Evolutionary conservation across 2,113 vertebrate species (phyloP), one percentile per base, ranked within the genome.

Genomic region (Heterotilapia buettikoferi): DNA sequence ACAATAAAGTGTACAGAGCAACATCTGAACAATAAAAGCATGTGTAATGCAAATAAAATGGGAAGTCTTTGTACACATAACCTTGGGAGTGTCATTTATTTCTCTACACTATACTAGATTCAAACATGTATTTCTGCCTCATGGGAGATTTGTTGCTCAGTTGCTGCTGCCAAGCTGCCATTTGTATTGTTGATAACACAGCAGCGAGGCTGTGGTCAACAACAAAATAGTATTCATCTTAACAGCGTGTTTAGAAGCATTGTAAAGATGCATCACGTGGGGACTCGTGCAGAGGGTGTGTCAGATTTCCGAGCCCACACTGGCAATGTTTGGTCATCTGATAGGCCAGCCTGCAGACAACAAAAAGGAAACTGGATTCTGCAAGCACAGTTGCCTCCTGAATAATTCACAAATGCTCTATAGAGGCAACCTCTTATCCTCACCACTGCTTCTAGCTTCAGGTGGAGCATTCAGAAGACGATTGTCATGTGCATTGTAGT

Each of bases 321-420:
- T 66, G 82, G 24, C 33, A 36, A 68, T 85, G 88, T 89, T 86
- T 87, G 87, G 90, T 89, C 92, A 96, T 63, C 82, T 52, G 94
- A 96, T 94, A 93, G 84, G 80, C 29, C 38, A 45, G 81, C 79
- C 86, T 80, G 85, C 50, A 90, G 86, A 89, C 57, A 56, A 83
- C 80, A 94, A 71, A 83, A 89, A 92, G 73, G 95, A 93, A 97
- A 95, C 93, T 16, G 47, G 90, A 96, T 90, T 94, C 95, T 66
- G 86, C 86, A 84, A 89, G 89, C 82, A 89, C 10, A 59, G 86
- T 59, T 87, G 63, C 88, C 90, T 86, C 13, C 61, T 97, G 91
- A 97, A 97, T 97, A 92, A 97, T 97, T 96, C 85, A 97, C 82
- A 78, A 53, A 85, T 52, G 45, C 56, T 78, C 83, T 86, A 79